Percentiles rank a stretch among this genome's conserved stretches.
These are phyloP conservation scores for Coelopa frigida DNA, from an alignment of 1,140 invertebrate genomes.

Conservation along the genomic window DNA sequence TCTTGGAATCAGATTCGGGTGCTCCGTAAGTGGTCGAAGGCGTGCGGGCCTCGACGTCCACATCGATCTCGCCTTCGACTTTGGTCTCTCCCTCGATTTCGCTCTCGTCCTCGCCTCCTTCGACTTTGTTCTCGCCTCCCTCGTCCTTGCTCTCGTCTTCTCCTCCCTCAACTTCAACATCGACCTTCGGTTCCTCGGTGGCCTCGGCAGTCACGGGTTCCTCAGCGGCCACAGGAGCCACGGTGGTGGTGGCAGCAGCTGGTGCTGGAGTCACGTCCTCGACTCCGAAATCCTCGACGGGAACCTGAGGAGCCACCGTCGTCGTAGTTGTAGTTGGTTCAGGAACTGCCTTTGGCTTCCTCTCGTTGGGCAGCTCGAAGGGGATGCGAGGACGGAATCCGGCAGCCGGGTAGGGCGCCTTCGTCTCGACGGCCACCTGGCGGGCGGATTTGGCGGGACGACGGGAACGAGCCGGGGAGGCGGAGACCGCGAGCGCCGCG, in stretches of 20 bases:
- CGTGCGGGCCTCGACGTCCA: constrained; percentile 22
- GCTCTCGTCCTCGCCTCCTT: no score
- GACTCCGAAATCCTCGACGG: constrained; percentile 21
- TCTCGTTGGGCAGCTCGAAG: constrained; percentile 30
- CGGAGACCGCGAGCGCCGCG: constrained; percentile 5
- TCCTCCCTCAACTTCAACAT: constrained; percentile 4
- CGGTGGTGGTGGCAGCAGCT: no score
- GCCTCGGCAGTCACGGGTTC: no score
- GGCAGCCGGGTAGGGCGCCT: constrained; percentile 34
- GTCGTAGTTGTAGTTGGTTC: constrained; percentile 13
- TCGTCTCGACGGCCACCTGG: neutral
- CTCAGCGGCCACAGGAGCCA: no score
- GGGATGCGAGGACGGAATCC: constrained; percentile 33
- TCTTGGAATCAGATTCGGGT: neutral
- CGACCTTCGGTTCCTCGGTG: neutral
- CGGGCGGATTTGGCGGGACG: constrained; percentile 32
- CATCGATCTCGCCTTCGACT: no score
- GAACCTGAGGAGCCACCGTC: constrained; percentile 1
- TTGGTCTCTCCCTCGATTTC: no score
- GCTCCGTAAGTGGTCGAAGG: constrained; percentile 30
- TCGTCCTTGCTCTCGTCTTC: no score
- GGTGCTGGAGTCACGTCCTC: constrained; percentile 8
- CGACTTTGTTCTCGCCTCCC: no score
- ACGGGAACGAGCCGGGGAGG: constrained; percentile 6
- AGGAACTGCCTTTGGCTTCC: constrained; percentile 18